Evolutionary conservation across 2,797 vertebrate genomes (phyloP), one percentile per base, ranked within the genome.

Genomic region (Notolabrus celidotus): DNA sequence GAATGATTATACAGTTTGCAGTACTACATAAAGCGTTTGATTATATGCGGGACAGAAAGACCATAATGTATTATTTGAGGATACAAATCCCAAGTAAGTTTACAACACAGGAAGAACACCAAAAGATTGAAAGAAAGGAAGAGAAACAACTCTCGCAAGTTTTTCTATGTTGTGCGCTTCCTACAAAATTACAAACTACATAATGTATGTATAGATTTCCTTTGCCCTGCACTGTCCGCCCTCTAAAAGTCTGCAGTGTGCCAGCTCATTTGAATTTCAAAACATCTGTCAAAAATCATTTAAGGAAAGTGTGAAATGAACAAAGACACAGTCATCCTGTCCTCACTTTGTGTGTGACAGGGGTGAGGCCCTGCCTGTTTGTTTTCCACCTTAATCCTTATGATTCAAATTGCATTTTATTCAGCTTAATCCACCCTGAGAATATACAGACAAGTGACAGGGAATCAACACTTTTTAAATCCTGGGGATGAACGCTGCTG

Each of bases 381-480:
- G 84, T 87, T 86, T 86, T 65, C 49, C 76, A 60, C 61, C 61
- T 75, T 88, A 88, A 90, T 91, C 88, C 79, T 11, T 22, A 25
- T 83, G 64, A 83, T 84, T 90, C 70, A 82, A 90, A 83, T 82
- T 63, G 51, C 72, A 71, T 84, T 86, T 86, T 82, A 68, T 72
- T 87, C 77, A 11, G 0, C 69, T 61, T 89, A 90, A 92, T 91
- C 89, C 87, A 85, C 52, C 84, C 55, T 33, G 73, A 77, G 77
- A 83, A 83, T 73, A 79, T 68, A 74, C 80, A 78, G 74, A 87
- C 77, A 76, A 79, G 83, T 81, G 89, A 87, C 84, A 60, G 85
- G 62, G 69, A 88, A 81, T 86, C 83, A 83, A 84, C 79, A 69
- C 38, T 25, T 79, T 71, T 70, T 79, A 83, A 83, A 87, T 85